Base-by-base conservation (phyloP, 1,140 invertebrate genomes). In the Tetraneura akinire region DNA sequence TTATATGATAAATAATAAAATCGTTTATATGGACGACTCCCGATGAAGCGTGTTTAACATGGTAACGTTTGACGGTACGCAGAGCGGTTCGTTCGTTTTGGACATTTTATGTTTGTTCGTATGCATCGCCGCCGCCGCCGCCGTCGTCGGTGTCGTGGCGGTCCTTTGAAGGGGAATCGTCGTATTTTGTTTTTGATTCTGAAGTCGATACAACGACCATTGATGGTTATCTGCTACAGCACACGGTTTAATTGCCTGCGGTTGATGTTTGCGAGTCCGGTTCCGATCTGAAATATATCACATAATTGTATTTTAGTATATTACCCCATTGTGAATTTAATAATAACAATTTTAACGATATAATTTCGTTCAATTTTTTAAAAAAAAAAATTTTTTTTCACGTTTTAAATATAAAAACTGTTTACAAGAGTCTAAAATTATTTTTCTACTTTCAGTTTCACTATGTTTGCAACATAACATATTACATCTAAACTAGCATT, bases 11-110 rank as follows among this genome's bases (percentile, higher is more conserved):
- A n/a, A n/a, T n/a, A n/a, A n/a, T n/a, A n/a, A n/a, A n/a, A n/a
- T n/a, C n/a, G n/a, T n/a, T 47, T 45, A 68, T 4, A 68, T 68
- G n/a, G 64, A 45, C 10, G 64, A 68, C 21, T 68, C 64, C 23
- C 64, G 64, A 23, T 68, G 64, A 45, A 68, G 64, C 37, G 37
- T 37, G 13, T 45, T 45, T 21, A 68, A 23, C 23, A 68, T n/a
- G n/a, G n/a, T 16, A 13, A 42, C n/a, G 0, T 21, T 37, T 13
- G 64, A 68, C 23, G 64, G 6, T 45, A 68, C 37, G 0, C 37
- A 23, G 42, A 45, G 21, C 10, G 64, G 64, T 45, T 45, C 64
- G 18, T 45, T 37, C 66, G 66, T 21, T 3, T 47, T 45, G 42
- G 66, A 37, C n/a, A 14, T 47, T 10, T 37, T 23, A 26, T 47